phyloP scores from a whole-genome alignment of 2,888 invertebrate genomes.

The Iphiclides podalirius region DNA sequence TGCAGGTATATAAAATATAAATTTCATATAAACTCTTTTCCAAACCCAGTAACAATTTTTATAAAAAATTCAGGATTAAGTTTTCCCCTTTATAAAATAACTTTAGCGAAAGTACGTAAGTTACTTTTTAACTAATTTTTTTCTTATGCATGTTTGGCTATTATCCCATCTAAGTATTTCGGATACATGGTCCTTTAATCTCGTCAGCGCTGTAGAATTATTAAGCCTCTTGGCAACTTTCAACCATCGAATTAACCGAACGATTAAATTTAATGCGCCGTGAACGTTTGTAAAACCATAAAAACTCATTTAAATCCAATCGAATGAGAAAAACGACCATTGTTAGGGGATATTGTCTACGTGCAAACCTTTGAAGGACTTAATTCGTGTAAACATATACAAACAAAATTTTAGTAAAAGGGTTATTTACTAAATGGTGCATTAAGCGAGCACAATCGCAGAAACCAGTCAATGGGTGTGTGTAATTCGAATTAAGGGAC shows the following conservation, averaged over 20 bases:
- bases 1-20: too few relatives aligned
- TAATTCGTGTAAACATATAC: conserved; percentile 53
- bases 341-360: conserved; percentile 60
- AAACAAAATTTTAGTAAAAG: conserved; percentile 56
- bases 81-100: too few relatives aligned
- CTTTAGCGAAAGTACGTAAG: too few relatives aligned
- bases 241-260: conserved; percentile 22
- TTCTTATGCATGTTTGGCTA: neutral
- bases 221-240: conserved; percentile 29
- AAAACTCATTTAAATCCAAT: conserved; percentile 45
- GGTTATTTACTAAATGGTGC: conserved; percentile 71
- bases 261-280: conserved; percentile 45
- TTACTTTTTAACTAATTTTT: too few relatives aligned
- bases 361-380: conserved; percentile 52
- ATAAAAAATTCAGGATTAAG: too few relatives aligned
- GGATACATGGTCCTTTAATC: conserved; percentile 3
- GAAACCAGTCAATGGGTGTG: conserved; percentile 69
- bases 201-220: neutral
- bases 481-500: conserved; percentile 73
- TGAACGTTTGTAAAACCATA: conserved; percentile 45
- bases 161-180: neutral
- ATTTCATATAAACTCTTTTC: too few relatives aligned
- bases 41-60: too few relatives aligned
- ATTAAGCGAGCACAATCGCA: conserved; percentile 59
- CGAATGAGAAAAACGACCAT: conserved; percentile 50